Evolutionary conservation across 2,797 vertebrate genomes (phyloP), one percentile per base, ranked within the genome.

Genomic region (Xerus rutilus): DNA sequence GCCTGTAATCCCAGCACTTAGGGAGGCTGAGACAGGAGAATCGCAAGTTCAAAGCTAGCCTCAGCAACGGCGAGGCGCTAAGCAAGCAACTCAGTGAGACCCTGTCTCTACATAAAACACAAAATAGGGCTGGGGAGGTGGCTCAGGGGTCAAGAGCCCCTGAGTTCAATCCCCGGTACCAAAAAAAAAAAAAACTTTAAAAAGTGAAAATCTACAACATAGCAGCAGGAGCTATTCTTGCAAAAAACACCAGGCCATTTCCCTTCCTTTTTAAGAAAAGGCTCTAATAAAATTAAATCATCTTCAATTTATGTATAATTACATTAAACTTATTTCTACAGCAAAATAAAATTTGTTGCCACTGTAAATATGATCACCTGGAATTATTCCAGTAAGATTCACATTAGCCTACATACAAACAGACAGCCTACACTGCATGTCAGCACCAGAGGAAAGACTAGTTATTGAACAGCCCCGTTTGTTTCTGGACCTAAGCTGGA

Each of bases 261-360:
- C 52, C 78, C 39, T 72, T 96, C 82, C 65, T 89, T 45, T 47
- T 6, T 45, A 32, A 59, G 84, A 79, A 94, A 65, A 45, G 5
- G 14, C 23, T 88, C 57, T 77, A 72, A 39, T 21, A 93, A 88
- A 78, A 84, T 78, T 90, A 88, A 78, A 84, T 78, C 90, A 57
- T 77, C n/a, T 69, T 43, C 30, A 76, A 39, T 52, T 90, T 91
- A 52, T 54, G 35, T 95, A 45, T 82, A 72, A 89, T 74, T 73
- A 82, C 43, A 86, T 77, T 77, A 43, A 74, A 82, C 35, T 91
- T 30, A 83, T 54, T 95, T 88, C 69, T 91, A 64, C 70, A 72
- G 43, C 39, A 81, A 77, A 91, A 74, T 76, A 21, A 85, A 78
- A 84, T 67, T 83, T 74, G 65, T 79, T 89, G 62, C 43, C 67